Evolutionary conservation across 2,888 invertebrate species (phyloP), one percentile per base, ranked within the genome.

Genomic region (Parascotia fuliginaria): DNA sequence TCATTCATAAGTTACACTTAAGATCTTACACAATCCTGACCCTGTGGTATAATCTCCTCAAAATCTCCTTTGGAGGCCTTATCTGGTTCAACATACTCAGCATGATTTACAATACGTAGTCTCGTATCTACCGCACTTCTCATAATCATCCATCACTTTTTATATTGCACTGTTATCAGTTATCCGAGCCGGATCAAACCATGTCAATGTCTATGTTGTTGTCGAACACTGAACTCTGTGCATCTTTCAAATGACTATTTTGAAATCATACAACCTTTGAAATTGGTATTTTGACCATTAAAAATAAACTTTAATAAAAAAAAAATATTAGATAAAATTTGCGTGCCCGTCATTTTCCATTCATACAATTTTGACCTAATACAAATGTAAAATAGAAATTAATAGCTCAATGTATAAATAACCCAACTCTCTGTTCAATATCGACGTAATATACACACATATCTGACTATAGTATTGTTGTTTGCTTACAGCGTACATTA

Each of bases 141-240:
- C 49, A 51, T 31, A 55, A 42, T 45, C 48, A 71, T 73, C 71
- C 69, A 73, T 73, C 73, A 71, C 55, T 68, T 64, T 66, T 69
- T 67, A 60, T 67, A 67, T 55, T 55, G 36, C 67, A 36, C 40
- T 55, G 43, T 64, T 70, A 71, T 68, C 69, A 59, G 54, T 60
- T 69, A 73, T 69, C 65, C 60, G 42, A 29, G 52, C 57, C 56
- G 63, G 71, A 78, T 77, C 68, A 65, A 62, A 67, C 55, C 65
- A 42, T 68, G 75, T 74, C 74, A 78, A 66, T 65, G 65, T 71
- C 61, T 68, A 48, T 60, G 55, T 28, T 44, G 55, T 32, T 58
- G 38, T 36, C 46, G 49, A 46, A 15, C 49, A 37, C 44, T 19
- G 31, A 15, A 37, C 36, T 36, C 34, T 4, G 28, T 33, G 34